A percentile compares a stretch with the other conserved stretches of the same genome.
Conservation (phyloP, 2,888 invertebrate genomes). For the Eremobia ochroleuca region DNA sequence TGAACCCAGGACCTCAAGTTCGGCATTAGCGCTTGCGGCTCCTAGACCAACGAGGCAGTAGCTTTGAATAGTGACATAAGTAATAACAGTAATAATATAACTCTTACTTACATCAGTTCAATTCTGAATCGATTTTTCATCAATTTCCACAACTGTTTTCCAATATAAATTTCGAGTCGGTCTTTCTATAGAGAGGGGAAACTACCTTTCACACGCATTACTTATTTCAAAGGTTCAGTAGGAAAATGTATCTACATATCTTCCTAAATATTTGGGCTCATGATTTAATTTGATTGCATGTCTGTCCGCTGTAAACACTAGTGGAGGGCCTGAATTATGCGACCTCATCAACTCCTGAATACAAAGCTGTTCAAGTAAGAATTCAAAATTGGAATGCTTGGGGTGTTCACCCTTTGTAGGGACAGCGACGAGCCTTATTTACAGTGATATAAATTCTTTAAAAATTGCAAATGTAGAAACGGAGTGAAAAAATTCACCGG, state of each 20-base stretch:
- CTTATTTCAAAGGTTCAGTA: slow-evolving; percentile 12
- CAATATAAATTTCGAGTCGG: slow-evolving; percentile 10
- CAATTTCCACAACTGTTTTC: background rate
- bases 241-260: slow-evolving; percentile 23
- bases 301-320: slow-evolving; percentile 47
- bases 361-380: slow-evolving; percentile 63
- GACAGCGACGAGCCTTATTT: slow-evolving; percentile 50
- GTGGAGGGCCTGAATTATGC: slow-evolving; percentile 60
- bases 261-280: slow-evolving; percentile 26
- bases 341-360: slow-evolving; percentile 62
- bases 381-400: slow-evolving; percentile 71
- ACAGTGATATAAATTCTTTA: slow-evolving; percentile 59
- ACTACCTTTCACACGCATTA: background rate
- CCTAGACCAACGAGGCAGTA: background rate
- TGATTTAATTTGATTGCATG: slow-evolving; percentile 49
- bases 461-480: slow-evolving; percentile 52
- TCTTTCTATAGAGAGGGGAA: slow-evolving; percentile 11
- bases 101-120: background rate
- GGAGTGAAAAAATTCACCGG: slow-evolving; percentile 50
- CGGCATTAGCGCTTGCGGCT: background rate
- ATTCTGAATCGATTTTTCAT: background rate
- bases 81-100: background rate
- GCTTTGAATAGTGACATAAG: background rate
- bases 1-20: background rate
- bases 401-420: slow-evolving; percentile 66